Conservation (phyloP, 2,888 invertebrate genomes). For the Troglohyphantes excavatus region DNA sequence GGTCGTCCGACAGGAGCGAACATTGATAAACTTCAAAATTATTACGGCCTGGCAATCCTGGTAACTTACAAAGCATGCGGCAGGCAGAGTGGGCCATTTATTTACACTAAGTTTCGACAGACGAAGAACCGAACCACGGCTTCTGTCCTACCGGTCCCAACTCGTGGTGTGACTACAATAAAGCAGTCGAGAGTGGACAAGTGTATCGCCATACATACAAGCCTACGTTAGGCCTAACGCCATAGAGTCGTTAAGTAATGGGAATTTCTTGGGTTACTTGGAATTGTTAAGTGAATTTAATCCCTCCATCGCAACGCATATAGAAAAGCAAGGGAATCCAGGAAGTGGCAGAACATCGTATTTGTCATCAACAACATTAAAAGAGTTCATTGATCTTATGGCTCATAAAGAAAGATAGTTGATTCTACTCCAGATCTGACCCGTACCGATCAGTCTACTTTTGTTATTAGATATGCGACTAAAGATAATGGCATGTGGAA, state of each 20-base stretch:
- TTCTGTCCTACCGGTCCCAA: neutral
- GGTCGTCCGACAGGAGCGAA: too few relatives aligned
- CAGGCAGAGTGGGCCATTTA: conserved; percentile 17
- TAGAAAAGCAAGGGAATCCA: conserved; percentile 80
- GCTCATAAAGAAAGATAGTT: conserved; percentile 80
- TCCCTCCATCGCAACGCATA: conserved; percentile 81
- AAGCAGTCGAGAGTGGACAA: neutral
- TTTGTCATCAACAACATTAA: conserved; percentile 80
- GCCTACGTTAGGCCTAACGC: too few relatives aligned
- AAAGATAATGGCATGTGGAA: conserved; percentile 79
- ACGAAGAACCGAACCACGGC: neutral
- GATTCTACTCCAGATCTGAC: conserved; percentile 81
- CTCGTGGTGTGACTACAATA: conserved; percentile 2
- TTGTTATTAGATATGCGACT: conserved; percentile 81
- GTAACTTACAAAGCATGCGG: neutral
- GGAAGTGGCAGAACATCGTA: conserved; percentile 81
- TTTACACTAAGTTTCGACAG: neutral
- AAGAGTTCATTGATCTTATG: conserved; percentile 81
- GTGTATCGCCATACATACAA: neutral
- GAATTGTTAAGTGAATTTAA: conserved; percentile 81
- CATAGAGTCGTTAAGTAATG: conserved; percentile 80
- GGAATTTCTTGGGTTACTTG: conserved; percentile 81
- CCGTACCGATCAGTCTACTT: conserved; percentile 81
- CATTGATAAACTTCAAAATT: neutral
- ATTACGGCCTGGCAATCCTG: neutral